Evolutionary conservation across 2,888 invertebrate genomes (phyloP).

Genomic region (Phorcus lineatus): DNA sequence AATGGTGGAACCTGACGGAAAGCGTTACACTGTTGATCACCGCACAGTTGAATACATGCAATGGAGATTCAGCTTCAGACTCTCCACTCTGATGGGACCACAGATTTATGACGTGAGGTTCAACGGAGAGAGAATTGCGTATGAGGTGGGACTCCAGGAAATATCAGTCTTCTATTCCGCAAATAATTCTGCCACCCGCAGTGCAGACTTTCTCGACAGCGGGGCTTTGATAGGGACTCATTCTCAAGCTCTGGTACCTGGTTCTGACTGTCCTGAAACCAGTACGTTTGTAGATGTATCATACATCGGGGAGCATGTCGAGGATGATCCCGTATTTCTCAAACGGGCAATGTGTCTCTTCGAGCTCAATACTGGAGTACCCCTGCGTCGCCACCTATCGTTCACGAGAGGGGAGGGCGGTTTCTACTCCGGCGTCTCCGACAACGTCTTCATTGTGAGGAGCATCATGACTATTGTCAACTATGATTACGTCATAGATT

Average conservation of each 20-base stretch:
- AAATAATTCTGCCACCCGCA: conserved; percentile 44
- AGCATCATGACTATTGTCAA: conserved; percentile 60
- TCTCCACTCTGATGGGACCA: conserved; percentile 60
- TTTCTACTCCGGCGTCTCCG: conserved; percentile 61
- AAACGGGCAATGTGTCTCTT: conserved; percentile 62
- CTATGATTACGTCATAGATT: conserved; percentile 69
- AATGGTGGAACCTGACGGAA: conserved; percentile 64
- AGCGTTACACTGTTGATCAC: conserved; percentile 61
- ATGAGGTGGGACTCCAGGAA: conserved; percentile 68
- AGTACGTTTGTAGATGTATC: conserved; percentile 54
- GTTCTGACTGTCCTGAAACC: conserved; percentile 66
- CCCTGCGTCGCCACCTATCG: conserved; percentile 61
- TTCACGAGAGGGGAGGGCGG: conserved; percentile 31
- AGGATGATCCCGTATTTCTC: conserved; percentile 34
- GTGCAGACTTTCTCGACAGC: conserved; percentile 60
- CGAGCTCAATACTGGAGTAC: conserved; percentile 63
- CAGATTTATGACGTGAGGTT: conserved; percentile 62
- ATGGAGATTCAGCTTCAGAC: conserved; percentile 66
- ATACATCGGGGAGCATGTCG: conserved; percentile 18
- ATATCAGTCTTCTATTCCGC: conserved; percentile 64
- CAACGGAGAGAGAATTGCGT: conserved; percentile 62
- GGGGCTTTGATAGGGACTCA: conserved; percentile 52
- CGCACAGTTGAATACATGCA: conserved; percentile 61
- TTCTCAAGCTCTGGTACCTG: conserved; percentile 54
- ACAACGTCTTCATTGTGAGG: conserved; percentile 54